Evolutionary conservation across 1,140 invertebrate genomes (phyloP).

Genomic region (Aphelenchoides besseyi): DNA sequence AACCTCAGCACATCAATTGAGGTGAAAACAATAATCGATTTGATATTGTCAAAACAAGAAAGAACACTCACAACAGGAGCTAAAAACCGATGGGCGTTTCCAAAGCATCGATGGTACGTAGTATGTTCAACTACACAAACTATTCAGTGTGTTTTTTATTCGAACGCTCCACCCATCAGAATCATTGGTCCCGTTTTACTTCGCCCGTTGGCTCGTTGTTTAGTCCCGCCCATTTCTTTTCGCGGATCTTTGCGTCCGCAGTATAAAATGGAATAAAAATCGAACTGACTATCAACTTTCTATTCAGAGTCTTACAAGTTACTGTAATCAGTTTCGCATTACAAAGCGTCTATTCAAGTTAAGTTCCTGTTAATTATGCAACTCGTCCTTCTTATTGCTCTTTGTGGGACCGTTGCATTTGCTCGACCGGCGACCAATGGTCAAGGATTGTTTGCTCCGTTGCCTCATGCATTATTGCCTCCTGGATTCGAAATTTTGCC

Average conservation of each 20-base stretch:
- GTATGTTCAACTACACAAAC: too few species aligned
- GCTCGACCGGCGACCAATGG: background rate
- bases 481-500: constrained; percentile 11
- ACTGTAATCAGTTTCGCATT: too few species aligned
- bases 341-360: too few species aligned
- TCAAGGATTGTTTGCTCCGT: background rate
- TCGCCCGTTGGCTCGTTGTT: background rate
- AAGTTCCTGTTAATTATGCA: too few species aligned
- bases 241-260: background rate
- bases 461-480: background rate
- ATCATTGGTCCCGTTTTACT: background rate
- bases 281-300: background rate
- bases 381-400: background rate
- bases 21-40: too few species aligned
- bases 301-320: background rate
- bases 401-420: background rate
- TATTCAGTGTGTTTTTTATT: background rate
- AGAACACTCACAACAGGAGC: too few species aligned
- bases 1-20: too few species aligned
- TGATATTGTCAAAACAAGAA: too few species aligned
- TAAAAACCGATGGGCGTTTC: too few species aligned
- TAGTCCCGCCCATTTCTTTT: background rate
- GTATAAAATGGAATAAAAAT: background rate
- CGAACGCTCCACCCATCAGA: constrained; percentile 5
- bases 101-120: too few species aligned